Percentiles rank a stretch among this genome's conserved stretches.
Conservation (phyloP, 2,888 invertebrate species). For the Papilio gigon region DNA sequence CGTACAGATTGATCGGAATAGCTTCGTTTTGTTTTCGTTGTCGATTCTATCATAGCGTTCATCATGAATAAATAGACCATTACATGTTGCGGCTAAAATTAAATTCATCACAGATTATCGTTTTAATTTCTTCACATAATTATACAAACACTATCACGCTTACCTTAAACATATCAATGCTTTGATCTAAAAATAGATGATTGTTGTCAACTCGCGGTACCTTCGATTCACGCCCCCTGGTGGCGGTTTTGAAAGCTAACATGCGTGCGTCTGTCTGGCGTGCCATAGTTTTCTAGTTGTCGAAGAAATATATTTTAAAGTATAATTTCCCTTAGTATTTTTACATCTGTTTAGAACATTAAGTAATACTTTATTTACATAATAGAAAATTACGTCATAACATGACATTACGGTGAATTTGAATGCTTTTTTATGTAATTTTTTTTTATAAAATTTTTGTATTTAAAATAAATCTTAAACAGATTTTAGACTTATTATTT, state of each 20-base stretch:
- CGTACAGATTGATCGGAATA: constrained; percentile 91
- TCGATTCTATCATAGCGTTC: constrained; percentile 63
- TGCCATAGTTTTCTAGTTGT: neutral
- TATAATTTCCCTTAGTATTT: neutral
- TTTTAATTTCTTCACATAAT: constrained; percentile 33
- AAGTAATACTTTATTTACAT: neutral
- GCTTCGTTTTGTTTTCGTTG: constrained; percentile 84
- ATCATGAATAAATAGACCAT: constrained; percentile 67
- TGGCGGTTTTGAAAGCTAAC: constrained; percentile 54
- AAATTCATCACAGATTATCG: constrained; percentile 49
- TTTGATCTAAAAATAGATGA: constrained; percentile 62
- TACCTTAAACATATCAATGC: constrained; percentile 76
- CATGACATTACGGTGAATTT: no score
- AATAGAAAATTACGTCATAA: neutral
- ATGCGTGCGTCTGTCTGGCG: constrained; percentile 37
- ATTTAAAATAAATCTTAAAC: neutral
- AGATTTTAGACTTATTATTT: neutral
- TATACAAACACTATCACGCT: constrained; percentile 47
- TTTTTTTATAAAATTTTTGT: neutral
- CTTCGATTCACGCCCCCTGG: constrained; percentile 64
- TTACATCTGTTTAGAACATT: neutral
- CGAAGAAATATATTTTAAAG: neutral
- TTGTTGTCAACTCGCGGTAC: constrained; percentile 53
- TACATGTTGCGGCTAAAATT: constrained; percentile 69
- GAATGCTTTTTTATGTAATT: neutral